Base-by-base conservation (phyloP, 1,140 invertebrate genomes). In the Drosophila sp. region DNA sequence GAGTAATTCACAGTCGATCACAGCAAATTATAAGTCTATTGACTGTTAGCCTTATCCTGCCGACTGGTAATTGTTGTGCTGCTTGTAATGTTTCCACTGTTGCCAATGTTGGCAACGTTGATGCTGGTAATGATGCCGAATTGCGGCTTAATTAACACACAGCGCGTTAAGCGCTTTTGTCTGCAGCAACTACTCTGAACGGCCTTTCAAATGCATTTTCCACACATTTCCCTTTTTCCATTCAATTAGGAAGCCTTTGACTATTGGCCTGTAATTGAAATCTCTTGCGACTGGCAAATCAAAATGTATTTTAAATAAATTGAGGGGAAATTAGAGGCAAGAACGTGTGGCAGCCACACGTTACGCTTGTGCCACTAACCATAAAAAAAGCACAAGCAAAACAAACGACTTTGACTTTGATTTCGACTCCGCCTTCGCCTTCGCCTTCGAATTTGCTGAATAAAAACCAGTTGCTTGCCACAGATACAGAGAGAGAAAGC, bases 91-190 rank as follows among this genome's bases (percentile, higher is more conserved):
- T 76, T 69, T 75, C 73, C 72, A 70, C 56, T 53, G 66, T 48
- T 72, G 64, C 18, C 76, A 64, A 72, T 81, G 71, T 38, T 38
- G 25, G 16, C 32, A 14, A 63, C 76, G 76, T 90, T 89, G 86
- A 72, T 89, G 86, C 78, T 86, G 86, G 67, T 89, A 90, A 86
- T 89, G 86, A 81, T 79, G 74, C 72, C 72, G 80, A 81, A 81
- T 83, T 86, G 80, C 72, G 71, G 80, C 80, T 90, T 90, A 90
- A 90, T 86, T 86, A 86, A 90, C 86, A 83, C 79, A 89, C 69
- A 80, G 80, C 70, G 72, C 62, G 72, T 83, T 83, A 89, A 83
- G 79, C 78, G 83, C 83, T 58, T 73, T 71, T 89, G 78, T 89
- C 72, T 89, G 83, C 41, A 54, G 16, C 41, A 56, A 13, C 11